Percentiles rank a stretch among this genome's conserved stretches.
phyloP scores from a whole-genome alignment of 2,113 vertebrate species.

The Rattus norvegicus region DNA sequence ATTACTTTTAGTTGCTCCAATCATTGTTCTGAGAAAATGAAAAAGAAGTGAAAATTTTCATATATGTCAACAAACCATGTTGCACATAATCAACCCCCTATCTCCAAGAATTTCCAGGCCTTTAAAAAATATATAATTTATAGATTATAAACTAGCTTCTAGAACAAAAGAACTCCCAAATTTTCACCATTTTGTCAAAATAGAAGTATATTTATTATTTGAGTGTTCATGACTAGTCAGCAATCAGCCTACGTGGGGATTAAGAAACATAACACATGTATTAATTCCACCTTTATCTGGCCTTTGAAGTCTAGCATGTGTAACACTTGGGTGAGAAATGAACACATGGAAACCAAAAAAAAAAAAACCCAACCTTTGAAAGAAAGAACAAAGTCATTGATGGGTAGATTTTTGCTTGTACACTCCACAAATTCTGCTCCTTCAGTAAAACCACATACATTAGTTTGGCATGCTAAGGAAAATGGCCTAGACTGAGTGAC shows the following conservation, averaged over 20 bases:
- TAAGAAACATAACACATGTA: not conserved
- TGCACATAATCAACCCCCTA: not conserved
- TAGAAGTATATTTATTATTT: not conserved
- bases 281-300: not conserved
- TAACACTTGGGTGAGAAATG: not conserved
- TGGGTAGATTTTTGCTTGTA: not conserved
- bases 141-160: not conserved
- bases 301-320: not conserved
- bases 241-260: not conserved
- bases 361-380: not conserved
- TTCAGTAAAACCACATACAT: not conserved
- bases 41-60: not conserved
- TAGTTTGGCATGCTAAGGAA: not conserved
- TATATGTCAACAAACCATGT: no score
- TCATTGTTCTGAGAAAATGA: not conserved
- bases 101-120: not conserved
- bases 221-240: not conserved
- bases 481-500: not conserved
- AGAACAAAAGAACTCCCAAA: not conserved
- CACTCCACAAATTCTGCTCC: not conserved
- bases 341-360: not conserved
- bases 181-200: not conserved
- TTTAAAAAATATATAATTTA: not conserved
- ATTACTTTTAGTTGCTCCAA: not conserved
- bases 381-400: not conserved